Percentiles rank a stretch among this genome's conserved stretches.
These are phyloP conservation scores for Lasius platythorax DNA, from an alignment of 2,888 invertebrate species.

Conservation along the genomic window DNA sequence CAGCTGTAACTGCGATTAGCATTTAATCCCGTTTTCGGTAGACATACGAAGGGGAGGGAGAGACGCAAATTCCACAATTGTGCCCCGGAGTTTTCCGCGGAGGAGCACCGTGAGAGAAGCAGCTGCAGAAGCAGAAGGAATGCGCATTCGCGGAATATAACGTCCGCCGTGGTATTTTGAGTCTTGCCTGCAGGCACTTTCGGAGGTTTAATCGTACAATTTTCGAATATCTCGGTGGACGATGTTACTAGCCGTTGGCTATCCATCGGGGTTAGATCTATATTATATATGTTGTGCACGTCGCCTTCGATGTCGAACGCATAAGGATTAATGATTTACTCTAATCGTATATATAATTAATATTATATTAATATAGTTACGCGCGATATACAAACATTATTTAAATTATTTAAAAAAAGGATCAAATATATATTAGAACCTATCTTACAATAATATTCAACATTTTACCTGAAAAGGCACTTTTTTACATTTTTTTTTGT, in stretches of 20 bases:
- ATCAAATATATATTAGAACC: neutral
- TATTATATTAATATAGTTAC: too few relatives aligned
- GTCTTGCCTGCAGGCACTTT: constrained; percentile 70
- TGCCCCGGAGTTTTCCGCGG: constrained; percentile 64
- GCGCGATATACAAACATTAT: too few relatives aligned
- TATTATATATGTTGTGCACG: constrained; percentile 26
- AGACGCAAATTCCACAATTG: constrained; percentile 64
- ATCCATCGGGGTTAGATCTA: constrained; percentile 16
- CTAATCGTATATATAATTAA: too few relatives aligned
- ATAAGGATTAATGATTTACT: too few relatives aligned
- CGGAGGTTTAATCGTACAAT: constrained; percentile 75
- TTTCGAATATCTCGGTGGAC: constrained; percentile 73
- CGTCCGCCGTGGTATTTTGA: constrained; percentile 73
- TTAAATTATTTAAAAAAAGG: neutral
- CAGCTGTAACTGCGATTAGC: constrained; percentile 70
- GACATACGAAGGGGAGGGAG: neutral
- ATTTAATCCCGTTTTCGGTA: constrained; percentile 70
- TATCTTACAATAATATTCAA: neutral
- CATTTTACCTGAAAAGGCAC: neutral
- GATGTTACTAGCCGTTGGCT: constrained; percentile 50
- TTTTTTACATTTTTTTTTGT: neutral
- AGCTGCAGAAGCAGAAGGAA: constrained; percentile 63
- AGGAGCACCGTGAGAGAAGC: constrained; percentile 58
- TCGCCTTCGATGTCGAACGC: constrained; percentile 6
- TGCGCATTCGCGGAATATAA: constrained; percentile 65